Evolutionary conservation across 2,888 invertebrate genomes (phyloP).

Genomic region (Drosophila demipolita): DNA sequence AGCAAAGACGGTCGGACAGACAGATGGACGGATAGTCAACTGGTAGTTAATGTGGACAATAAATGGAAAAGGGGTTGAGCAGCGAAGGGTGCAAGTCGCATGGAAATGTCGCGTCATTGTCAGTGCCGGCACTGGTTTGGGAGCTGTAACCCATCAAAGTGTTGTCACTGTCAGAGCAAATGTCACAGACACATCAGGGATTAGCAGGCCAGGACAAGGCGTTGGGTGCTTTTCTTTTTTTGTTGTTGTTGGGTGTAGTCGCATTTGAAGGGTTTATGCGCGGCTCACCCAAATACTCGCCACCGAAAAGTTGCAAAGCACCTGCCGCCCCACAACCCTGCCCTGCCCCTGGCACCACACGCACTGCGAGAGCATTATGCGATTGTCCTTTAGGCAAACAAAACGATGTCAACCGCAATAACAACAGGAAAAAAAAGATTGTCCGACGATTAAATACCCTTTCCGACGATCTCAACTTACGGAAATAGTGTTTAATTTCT

Average conservation of each 20-base stretch:
- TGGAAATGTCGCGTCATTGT: conserved; percentile 65
- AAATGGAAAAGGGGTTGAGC: conserved; percentile 14
- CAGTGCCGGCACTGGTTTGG: conserved; percentile 40
- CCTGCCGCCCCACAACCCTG: conserved; percentile 29
- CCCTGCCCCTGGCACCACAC: not conserved
- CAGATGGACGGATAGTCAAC: conserved; percentile 1
- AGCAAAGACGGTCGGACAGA: not conserved
- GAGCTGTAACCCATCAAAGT: conserved; percentile 82
- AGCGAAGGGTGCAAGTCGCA: conserved; percentile 30
- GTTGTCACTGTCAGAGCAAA: conserved; percentile 85
- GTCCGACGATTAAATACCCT: not conserved
- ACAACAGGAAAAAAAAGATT: conserved; percentile 33
- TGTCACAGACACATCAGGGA: conserved; percentile 85
- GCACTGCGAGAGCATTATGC: conserved; percentile 43
- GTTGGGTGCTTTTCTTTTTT: conserved; percentile 13
- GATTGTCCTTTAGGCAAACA: conserved; percentile 73
- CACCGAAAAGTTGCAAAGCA: conserved; percentile 40
- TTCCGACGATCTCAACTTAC: not conserved
- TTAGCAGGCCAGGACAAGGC: conserved; percentile 72
- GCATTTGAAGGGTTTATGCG: conserved; percentile 80
- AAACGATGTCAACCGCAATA: conserved; percentile 81
- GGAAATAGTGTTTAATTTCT: not conserved
- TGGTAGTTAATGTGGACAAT: conserved; percentile 14
- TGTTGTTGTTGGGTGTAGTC: conserved; percentile 14
- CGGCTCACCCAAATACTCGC: conserved; percentile 73